phyloP scores from a whole-genome alignment of 64 coral and sea anemone genomes.

The Dendrophyllia cribrosa region DNA sequence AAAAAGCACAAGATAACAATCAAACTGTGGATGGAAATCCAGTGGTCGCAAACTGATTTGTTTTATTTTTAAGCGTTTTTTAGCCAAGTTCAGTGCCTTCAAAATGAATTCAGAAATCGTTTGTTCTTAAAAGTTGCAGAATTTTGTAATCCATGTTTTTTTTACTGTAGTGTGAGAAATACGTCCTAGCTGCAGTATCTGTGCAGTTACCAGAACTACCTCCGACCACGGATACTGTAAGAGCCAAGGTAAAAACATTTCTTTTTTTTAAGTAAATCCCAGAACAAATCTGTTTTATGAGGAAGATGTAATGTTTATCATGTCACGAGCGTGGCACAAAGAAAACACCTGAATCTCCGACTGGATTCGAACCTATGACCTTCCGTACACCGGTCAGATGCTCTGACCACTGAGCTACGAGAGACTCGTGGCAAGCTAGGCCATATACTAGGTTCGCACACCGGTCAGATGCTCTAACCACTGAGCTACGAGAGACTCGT shows the following conservation, averaged over 20 bases:
- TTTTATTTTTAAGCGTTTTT: too few species aligned
- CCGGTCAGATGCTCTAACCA: background rate
- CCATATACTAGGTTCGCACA: too few species aligned
- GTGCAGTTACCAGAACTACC: constrained; percentile 78
- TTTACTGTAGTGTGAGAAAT: constrained; percentile 69
- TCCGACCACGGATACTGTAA: constrained; percentile 50
- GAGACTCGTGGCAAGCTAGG: background rate
- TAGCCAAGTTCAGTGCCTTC: too few species aligned
- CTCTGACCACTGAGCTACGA: background rate
- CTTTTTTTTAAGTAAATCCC: background rate
- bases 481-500: background rate
- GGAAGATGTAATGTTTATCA: too few species aligned
- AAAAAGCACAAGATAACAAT: too few species aligned
- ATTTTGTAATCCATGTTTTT: background rate
- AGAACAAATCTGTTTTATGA: too few species aligned
- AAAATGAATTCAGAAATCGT: too few species aligned
- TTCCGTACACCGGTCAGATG: background rate
- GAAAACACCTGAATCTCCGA: too few species aligned
- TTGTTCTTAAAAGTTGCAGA: background rate
- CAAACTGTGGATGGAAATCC: too few species aligned
- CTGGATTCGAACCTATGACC: background rate
- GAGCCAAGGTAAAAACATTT: constrained; percentile 77
- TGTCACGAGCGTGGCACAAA: too few species aligned
- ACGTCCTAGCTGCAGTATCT: constrained; percentile 64
- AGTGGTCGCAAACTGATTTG: too few species aligned